Percentiles rank a stretch among this genome's conserved stretches.
phyloP scores from a whole-genome alignment of 1,140 invertebrate genomes.

The Zaprionus lachaisei region DNA sequence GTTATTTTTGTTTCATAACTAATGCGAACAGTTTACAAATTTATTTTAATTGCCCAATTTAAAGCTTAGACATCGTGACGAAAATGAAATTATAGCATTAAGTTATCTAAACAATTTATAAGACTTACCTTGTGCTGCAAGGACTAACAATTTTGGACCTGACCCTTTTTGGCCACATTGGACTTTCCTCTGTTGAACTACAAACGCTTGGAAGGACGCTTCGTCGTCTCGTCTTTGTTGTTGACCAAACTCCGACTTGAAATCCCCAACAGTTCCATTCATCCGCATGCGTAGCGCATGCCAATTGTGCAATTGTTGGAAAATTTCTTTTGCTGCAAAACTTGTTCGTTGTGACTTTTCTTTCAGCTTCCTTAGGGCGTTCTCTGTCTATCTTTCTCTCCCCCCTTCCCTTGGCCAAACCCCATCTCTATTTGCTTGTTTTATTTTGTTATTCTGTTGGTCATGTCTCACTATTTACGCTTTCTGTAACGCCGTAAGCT shows the following conservation, averaged over 20 bases:
- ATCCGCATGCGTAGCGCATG: slow-evolving; percentile 69
- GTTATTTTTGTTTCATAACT: no score
- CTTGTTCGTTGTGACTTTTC: slow-evolving; percentile 66
- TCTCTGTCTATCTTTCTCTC: neutral
- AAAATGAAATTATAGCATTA: slow-evolving; percentile 2
- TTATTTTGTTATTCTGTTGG: slow-evolving; percentile 37
- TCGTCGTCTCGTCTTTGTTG: slow-evolving; percentile 34
- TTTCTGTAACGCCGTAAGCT: slow-evolving; percentile 46
- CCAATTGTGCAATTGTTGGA: slow-evolving; percentile 77
- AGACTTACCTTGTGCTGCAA: neutral
- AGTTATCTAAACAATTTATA: slow-evolving; percentile 7
- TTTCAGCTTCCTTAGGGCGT: slow-evolving; percentile 5
- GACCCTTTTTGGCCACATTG: neutral
- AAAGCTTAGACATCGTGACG: neutral
- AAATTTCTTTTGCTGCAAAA: slow-evolving; percentile 69
- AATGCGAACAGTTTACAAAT: neutral
- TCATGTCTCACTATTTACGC: slow-evolving; percentile 36
- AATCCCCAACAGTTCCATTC: slow-evolving; percentile 53
- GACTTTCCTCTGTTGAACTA: neutral
- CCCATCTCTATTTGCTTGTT: neutral
- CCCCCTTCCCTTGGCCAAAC: neutral
- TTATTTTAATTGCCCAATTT: neutral
- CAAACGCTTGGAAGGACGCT: slow-evolving; percentile 7
- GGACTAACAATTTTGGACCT: neutral
- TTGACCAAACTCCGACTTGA: slow-evolving; percentile 41